Conservation (phyloP, 2,113 vertebrate genomes). For the Otus sunia region DNA sequence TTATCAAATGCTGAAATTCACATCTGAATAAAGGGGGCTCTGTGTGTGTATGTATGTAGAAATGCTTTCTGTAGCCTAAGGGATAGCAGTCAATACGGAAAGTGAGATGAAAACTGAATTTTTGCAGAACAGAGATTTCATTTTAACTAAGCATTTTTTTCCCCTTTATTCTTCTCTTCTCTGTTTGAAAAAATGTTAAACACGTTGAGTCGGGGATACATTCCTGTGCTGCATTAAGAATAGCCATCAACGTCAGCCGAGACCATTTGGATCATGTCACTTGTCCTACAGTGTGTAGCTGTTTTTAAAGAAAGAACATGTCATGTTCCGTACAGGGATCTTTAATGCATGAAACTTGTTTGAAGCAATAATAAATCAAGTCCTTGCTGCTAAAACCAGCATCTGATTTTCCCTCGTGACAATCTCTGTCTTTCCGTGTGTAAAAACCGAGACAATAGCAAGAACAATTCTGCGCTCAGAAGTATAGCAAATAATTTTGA, state of each 20-base stretch:
- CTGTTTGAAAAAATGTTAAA: conserved; percentile 48
- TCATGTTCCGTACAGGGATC: conserved; percentile 68
- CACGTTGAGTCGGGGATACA: not conserved
- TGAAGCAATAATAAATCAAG: conserved; percentile 74
- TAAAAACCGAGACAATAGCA: conserved; percentile 25
- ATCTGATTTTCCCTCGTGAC: conserved; percentile 50
- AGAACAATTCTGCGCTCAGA: not conserved
- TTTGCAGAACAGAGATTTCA: not conserved
- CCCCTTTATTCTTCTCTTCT: not conserved
- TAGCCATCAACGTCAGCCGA: conserved; percentile 62
- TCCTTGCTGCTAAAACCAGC: conserved; percentile 61
- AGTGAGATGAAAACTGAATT: conserved; percentile 20
- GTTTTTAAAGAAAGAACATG: conserved; percentile 70
- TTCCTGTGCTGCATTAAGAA: conserved; percentile 65
- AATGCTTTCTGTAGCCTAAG: conserved; percentile 13
- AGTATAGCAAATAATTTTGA: conserved; percentile 25
- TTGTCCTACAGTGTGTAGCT: conserved; percentile 65
- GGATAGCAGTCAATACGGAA: not conserved
- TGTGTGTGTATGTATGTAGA: not conserved
- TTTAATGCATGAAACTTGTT: conserved; percentile 75
- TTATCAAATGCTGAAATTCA: conserved; percentile 20
- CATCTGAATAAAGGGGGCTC: not conserved
- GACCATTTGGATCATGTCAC: conserved; percentile 73
- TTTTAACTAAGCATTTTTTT: not conserved
- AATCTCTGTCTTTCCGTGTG: not conserved